Base-by-base conservation (phyloP, 2,797 vertebrate genomes). In the Semotilus atromaculatus region DNA sequence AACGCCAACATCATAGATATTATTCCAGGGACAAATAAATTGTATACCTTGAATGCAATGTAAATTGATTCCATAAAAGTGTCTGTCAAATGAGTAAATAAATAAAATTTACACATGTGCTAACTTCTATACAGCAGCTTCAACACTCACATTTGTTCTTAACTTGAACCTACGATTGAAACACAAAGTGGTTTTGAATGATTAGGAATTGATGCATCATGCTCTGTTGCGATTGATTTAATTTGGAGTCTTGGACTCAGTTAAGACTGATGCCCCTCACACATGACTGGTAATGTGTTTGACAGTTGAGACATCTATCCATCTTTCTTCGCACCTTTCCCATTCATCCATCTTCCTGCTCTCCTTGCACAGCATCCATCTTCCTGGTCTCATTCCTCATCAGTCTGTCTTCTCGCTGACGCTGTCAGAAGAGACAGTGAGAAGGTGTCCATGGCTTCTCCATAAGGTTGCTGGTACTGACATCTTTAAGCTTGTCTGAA, bases 401-500 rank as follows among this genome's bases (percentile, higher is more conserved):
- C 84, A 79, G 38, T 45, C 78, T 19, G 14, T 81, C 82, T 64
- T 82, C 48, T 83, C 31, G 21, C 86, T 76, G 84, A 88, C 73
- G 48, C 88, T 90, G 90, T 90, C 91, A 90, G 88, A 58, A 75
- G 55, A 77, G 70, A 58, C 76, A 53, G 84, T 74, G 55, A 68
- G 79, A 58, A 67, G 81, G 80, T 77, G 85, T 86, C 88, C 81
- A 64, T 31, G 45, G 64, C 8, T 71, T 62, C 62, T 73, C 34
- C 43, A 68, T 75, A 70, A 70, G 64, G 82, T 77, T 55, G 34
- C 83, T 81, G 84, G 79, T 84, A 68, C 87, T 88, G 89, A 89
- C 89, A 88, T 85, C 72, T 86, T 67, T 86, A 88, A 90, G 88
- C 88, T 86, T 82, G 86, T 89, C 85, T 80, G 84, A 88, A 88